These are phyloP conservation scores for Tinamus major DNA, from an alignment of 2,797 vertebrate genomes.

Conservation along the genomic window DNA sequence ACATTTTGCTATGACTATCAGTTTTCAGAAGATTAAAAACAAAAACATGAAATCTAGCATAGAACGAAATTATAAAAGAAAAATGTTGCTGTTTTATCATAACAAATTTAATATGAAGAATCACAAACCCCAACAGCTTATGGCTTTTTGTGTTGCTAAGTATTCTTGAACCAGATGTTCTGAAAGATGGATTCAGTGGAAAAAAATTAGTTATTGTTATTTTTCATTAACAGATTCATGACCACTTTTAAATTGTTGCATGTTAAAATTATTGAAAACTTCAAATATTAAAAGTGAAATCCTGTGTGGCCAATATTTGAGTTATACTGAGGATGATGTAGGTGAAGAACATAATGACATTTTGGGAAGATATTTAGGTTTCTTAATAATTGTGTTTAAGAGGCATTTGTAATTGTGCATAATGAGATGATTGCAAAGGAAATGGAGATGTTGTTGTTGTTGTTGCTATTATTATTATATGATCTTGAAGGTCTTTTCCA, in stretches of 20 bases:
- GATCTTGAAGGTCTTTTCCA: no score
- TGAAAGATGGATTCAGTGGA: background rate
- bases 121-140: background rate
- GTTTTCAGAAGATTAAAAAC: background rate
- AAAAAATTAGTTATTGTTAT: background rate
- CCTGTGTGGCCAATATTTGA: background rate
- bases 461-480: background rate
- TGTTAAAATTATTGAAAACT: background rate
- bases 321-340: background rate
- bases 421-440: background rate
- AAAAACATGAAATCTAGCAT: background rate
- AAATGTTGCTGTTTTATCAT: background rate
- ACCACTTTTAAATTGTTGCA: background rate
- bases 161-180: background rate
- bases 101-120: background rate
- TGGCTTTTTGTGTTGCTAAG: background rate
- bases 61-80: background rate
- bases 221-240: no score
- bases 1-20: background rate
- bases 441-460: background rate
- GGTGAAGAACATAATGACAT: background rate
- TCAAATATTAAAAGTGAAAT: background rate
- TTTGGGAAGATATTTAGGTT: background rate
- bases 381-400: background rate
- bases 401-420: no score